Evolutionary conservation across 2,888 invertebrate species (phyloP).

Genomic region (Habrosyne pyritoides): DNA sequence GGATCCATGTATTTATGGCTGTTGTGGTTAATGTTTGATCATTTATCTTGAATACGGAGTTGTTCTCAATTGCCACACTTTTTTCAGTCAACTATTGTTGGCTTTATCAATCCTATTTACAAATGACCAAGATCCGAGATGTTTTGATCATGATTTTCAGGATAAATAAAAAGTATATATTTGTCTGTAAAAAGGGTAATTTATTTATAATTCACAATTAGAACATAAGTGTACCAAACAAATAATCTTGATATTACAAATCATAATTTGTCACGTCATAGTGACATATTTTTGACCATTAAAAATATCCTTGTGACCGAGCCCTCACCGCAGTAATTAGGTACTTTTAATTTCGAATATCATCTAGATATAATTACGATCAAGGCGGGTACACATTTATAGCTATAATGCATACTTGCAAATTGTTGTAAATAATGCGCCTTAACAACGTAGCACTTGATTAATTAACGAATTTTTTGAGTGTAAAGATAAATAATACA

Average conservation of each 20-base stretch:
- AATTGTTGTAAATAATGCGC: constrained; percentile 39
- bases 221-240: constrained; percentile 70
- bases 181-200: constrained; percentile 79
- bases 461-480: constrained; percentile 66
- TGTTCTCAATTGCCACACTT: too few species aligned
- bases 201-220: constrained; percentile 81
- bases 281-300: constrained; percentile 31
- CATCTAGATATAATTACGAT: constrained; percentile 49
- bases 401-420: constrained; percentile 53
- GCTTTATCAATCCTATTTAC: too few species aligned
- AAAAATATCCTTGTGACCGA: constrained; percentile 60
- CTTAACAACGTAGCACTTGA: constrained; percentile 52
- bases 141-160: constrained; percentile 1
- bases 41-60: too few species aligned
- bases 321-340: constrained; percentile 47
- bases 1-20: too few species aligned
- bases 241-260: constrained; percentile 68
- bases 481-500: constrained; percentile 82
- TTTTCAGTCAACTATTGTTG: too few species aligned
- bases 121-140: too few species aligned
- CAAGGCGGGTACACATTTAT: constrained; percentile 46
- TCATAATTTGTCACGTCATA: constrained; percentile 37
- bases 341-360: constrained; percentile 43
- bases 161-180: constrained; percentile 19
- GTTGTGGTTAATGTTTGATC: too few species aligned